Evolutionary conservation across 1,140 invertebrate genomes (phyloP).

Genomic region (Leguminivora glycinivorella): DNA sequence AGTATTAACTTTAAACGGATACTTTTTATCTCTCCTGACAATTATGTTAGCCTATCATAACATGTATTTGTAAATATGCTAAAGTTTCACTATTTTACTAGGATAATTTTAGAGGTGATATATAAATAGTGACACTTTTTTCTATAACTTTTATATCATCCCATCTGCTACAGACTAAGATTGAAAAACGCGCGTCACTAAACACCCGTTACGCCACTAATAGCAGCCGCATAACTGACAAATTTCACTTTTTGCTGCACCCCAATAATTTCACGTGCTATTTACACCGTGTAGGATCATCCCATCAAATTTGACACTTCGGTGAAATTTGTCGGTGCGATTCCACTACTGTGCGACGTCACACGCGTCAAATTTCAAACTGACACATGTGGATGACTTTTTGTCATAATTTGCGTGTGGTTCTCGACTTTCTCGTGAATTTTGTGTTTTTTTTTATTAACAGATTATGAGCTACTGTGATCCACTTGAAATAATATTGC

Average conservation of each 20-base stretch:
- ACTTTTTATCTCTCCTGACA: too few species aligned
- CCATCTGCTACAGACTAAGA: not conserved
- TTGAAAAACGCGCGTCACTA: not conserved
- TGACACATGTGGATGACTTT: slow-evolving; percentile 46
- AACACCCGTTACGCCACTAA: slow-evolving; percentile 31
- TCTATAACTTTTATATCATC: not conserved
- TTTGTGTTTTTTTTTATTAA: slow-evolving; percentile 37
- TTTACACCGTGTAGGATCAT: slow-evolving; percentile 42
- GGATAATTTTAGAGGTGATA: too few species aligned
- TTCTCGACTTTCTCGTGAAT: slow-evolving; percentile 35
- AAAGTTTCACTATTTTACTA: too few species aligned
- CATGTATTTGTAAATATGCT: too few species aligned
- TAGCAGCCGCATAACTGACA: slow-evolving; percentile 31
- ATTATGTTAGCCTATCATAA: too few species aligned
- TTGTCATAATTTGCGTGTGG: slow-evolving; percentile 44
- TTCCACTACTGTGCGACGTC: slow-evolving; percentile 42
- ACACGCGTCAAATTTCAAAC: slow-evolving; percentile 44
- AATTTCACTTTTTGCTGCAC: slow-evolving; percentile 30
- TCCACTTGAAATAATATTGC: slow-evolving; percentile 27
- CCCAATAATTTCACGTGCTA: slow-evolving; percentile 47
- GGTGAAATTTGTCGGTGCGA: slow-evolving; percentile 43
- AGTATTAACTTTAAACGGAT: too few species aligned
- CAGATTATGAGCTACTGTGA: slow-evolving; percentile 44
- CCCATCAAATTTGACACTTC: slow-evolving; percentile 42
- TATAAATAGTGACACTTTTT: too few species aligned